A percentile compares a stretch with the other conserved stretches of the same genome.
Conservation (phyloP, 1,140 invertebrate genomes). For the Drosophila leontia region DNA sequence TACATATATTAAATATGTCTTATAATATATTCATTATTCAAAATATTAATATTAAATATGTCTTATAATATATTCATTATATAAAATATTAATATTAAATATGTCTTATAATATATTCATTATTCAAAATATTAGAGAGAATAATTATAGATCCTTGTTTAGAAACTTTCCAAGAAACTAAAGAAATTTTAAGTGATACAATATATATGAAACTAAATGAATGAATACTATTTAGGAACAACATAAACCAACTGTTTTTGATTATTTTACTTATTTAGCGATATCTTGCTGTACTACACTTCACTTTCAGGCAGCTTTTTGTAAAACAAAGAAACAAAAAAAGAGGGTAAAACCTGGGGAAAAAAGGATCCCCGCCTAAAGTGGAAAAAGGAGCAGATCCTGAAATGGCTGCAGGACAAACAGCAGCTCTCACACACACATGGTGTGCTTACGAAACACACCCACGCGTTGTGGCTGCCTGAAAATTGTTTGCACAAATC, state of each 20-base stretch:
- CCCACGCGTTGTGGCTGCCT: conserved; percentile 29
- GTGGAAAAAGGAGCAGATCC: conserved; percentile 37
- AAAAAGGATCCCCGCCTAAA: conserved; percentile 16
- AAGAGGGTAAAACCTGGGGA: conserved; percentile 10
- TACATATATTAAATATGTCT: no score
- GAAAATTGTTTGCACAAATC: conserved; percentile 51
- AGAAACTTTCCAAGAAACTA: not conserved
- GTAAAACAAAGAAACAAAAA: conserved; percentile 18
- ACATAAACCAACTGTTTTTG: not conserved
- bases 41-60: no score
- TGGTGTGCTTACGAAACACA: not conserved
- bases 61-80: no score
- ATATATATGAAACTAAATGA: not conserved
- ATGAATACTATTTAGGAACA: not conserved
- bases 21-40: no score
- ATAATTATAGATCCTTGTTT: not conserved
- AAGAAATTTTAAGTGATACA: not conserved
- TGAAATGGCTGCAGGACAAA: conserved; percentile 45
- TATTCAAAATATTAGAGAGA: not conserved
- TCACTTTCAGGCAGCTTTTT: conserved; percentile 41
- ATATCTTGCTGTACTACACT: conserved; percentile 28
- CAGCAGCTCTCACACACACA: not conserved
- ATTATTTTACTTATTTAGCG: conserved; percentile 6
- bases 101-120: no score
- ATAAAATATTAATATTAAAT: no score